phyloP scores from a whole-genome alignment of 2,113 vertebrate genomes.

The Salvelinus sp. region DNA sequence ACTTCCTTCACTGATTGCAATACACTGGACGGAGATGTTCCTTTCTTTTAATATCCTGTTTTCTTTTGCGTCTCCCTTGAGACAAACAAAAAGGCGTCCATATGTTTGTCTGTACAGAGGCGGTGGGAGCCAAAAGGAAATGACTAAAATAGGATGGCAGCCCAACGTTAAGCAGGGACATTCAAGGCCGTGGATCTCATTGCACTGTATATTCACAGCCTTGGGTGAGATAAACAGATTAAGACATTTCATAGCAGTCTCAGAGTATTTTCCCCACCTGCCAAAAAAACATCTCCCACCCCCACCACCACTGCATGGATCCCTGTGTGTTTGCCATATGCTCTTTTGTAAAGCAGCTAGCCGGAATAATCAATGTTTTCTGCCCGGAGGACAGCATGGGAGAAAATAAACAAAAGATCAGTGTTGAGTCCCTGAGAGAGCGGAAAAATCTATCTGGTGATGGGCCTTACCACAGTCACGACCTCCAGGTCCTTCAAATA shows the following conservation, averaged over 20 bases:
- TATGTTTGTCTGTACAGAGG: slow-evolving; percentile 2
- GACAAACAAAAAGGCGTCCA: slow-evolving; percentile 6
- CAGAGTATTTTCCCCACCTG: slow-evolving; percentile 37
- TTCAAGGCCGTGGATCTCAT: background rate
- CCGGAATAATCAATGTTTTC: slow-evolving; percentile 58
- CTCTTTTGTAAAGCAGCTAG: slow-evolving; percentile 46
- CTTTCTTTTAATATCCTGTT: slow-evolving; percentile 51
- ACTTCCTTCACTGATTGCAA: slow-evolving; percentile 15
- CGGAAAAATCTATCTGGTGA: slow-evolving; percentile 14
- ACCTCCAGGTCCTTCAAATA: slow-evolving; percentile 97
- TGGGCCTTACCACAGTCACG: slow-evolving; percentile 84
- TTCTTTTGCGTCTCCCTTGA: slow-evolving; percentile 26
- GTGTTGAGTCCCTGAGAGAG: background rate
- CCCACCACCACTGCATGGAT: slow-evolving; percentile 36
- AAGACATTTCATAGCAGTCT: slow-evolving; percentile 38
- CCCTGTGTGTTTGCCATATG: slow-evolving; percentile 33
- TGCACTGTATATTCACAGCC: slow-evolving; percentile 54
- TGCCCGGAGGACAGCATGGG: slow-evolving; percentile 34
- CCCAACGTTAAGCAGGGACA: background rate
- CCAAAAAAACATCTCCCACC: slow-evolving; percentile 44
- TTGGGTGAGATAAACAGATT: slow-evolving; percentile 39
- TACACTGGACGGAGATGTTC: background rate
- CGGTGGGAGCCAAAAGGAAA: slow-evolving; percentile 27
- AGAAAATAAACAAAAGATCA: slow-evolving; percentile 38
- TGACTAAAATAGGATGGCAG: slow-evolving; percentile 15